These are phyloP conservation scores for Galaxea fascicularis DNA, from an alignment of 92 coral and sea anemone genomes.

Conservation along the genomic window DNA sequence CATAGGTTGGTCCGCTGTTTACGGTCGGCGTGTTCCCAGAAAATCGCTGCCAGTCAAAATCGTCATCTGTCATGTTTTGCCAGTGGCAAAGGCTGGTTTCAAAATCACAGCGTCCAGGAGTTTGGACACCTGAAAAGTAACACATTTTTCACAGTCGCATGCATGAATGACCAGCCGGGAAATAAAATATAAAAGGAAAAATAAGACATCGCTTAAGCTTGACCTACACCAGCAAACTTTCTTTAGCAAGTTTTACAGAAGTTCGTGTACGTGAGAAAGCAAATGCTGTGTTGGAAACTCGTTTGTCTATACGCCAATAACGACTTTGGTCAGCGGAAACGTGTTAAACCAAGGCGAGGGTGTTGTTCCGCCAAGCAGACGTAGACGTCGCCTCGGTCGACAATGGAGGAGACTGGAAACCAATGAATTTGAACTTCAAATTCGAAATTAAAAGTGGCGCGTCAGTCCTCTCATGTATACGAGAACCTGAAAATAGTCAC, in stretches of 20 bases:
- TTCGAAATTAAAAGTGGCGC: too few relatives aligned
- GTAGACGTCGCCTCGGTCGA: too few relatives aligned
- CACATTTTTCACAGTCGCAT: not conserved
- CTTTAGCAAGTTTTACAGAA: not conserved
- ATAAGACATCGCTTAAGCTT: not conserved
- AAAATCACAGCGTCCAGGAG: slow-evolving; percentile 88
- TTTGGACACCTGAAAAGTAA: slow-evolving; percentile 55
- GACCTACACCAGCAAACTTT: not conserved
- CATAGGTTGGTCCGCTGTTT: slow-evolving; percentile 82
- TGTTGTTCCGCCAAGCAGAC: too few relatives aligned
- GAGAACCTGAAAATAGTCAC: too few relatives aligned
- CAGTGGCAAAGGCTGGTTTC: slow-evolving; percentile 82
- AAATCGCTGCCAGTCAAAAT: slow-evolving; percentile 81
- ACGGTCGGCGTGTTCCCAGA: slow-evolving; percentile 65
- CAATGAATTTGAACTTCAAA: too few relatives aligned
- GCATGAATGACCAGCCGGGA: not conserved
- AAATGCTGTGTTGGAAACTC: too few relatives aligned
- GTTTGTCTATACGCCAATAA: too few relatives aligned
- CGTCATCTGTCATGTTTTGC: slow-evolving; percentile 78
- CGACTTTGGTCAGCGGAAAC: too few relatives aligned
- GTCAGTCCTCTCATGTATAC: too few relatives aligned
- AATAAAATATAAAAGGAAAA: too few relatives aligned
- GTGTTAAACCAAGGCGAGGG: too few relatives aligned
- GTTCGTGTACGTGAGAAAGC: not conserved
- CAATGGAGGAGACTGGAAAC: too few relatives aligned